Conservation (phyloP, 2,113 vertebrate species). For the Dicrurus megarhynchus region DNA sequence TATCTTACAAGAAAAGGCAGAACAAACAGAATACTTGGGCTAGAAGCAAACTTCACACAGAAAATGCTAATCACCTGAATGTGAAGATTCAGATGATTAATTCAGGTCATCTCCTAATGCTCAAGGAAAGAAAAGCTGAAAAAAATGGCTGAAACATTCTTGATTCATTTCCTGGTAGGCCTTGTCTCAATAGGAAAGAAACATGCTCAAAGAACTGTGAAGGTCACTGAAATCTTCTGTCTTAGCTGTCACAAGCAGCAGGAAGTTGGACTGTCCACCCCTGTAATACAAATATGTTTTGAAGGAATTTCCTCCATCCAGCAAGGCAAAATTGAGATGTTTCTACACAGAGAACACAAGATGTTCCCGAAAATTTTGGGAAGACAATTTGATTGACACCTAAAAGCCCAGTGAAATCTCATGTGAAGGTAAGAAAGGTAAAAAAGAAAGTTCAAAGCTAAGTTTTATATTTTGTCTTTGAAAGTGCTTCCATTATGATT, state of each 20-base stretch:
- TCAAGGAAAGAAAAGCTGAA: neutral
- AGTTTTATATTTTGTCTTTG: neutral
- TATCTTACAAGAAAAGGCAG: neutral
- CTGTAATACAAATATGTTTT: neutral
- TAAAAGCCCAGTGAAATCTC: neutral
- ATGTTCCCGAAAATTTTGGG: neutral
- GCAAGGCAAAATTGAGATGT: neutral
- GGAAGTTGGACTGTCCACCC: neutral
- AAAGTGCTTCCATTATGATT: neutral
- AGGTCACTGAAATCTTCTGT: neutral
- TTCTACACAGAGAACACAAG: neutral
- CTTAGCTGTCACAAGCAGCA: neutral
- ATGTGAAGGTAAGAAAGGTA: neutral
- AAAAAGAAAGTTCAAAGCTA: neutral
- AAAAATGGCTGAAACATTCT: neutral
- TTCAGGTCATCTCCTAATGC: neutral
- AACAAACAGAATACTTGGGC: neutral
- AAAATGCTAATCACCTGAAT: neutral
- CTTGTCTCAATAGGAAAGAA: neutral
- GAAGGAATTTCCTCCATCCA: neutral
- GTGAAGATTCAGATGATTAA: neutral
- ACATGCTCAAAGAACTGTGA: neutral
- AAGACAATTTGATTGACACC: neutral
- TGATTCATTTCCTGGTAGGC: neutral
- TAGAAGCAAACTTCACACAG: neutral